Percentiles rank a stretch among this genome's conserved stretches.
Conservation (phyloP, 2,888 invertebrate species). For the Iphiclides podalirius region DNA sequence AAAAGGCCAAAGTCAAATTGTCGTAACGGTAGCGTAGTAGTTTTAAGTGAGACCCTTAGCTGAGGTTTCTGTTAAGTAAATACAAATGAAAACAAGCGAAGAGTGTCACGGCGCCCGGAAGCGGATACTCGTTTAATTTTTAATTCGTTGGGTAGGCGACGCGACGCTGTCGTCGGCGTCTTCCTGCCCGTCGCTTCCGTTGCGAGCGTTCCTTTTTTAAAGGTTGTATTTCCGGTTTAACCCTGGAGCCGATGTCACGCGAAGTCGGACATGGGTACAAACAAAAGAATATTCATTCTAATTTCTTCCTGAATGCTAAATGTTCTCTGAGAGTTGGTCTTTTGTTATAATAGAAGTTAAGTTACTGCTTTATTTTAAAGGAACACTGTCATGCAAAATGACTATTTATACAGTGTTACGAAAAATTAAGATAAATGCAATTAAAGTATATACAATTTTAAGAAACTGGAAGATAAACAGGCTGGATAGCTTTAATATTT, state of each 20-base stretch:
- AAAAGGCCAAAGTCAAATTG: too few species aligned
- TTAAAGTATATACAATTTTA: too few species aligned
- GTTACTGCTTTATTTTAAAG: too few species aligned
- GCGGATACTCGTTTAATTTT: slow-evolving; percentile 76
- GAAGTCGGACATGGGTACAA: slow-evolving; percentile 41
- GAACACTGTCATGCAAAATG: too few species aligned
- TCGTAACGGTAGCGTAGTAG: too few species aligned
- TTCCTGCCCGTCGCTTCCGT: slow-evolving; percentile 74
- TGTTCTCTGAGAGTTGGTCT: background rate
- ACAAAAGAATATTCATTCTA: slow-evolving; percentile 29
- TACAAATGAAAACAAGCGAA: slow-evolving; percentile 34
- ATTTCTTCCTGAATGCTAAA: background rate
- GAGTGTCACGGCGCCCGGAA: slow-evolving; percentile 65
- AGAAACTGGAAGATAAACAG: too few species aligned
- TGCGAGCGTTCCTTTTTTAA: slow-evolving; percentile 63
- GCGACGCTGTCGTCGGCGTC: slow-evolving; percentile 70
- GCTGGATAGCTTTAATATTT: too few species aligned
- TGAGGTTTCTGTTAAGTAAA: too few species aligned
- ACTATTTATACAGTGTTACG: too few species aligned
- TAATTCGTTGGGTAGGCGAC: slow-evolving; percentile 66
- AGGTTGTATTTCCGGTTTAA: slow-evolving; percentile 74
- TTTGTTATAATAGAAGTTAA: too few species aligned
- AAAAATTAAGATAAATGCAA: too few species aligned
- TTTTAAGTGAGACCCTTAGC: too few species aligned
- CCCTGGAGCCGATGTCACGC: slow-evolving; percentile 52